A percentile compares a stretch with the other conserved stretches of the same genome.
Conservation (phyloP, 2,797 vertebrate species). For the Melanotaenia pygmaea region DNA sequence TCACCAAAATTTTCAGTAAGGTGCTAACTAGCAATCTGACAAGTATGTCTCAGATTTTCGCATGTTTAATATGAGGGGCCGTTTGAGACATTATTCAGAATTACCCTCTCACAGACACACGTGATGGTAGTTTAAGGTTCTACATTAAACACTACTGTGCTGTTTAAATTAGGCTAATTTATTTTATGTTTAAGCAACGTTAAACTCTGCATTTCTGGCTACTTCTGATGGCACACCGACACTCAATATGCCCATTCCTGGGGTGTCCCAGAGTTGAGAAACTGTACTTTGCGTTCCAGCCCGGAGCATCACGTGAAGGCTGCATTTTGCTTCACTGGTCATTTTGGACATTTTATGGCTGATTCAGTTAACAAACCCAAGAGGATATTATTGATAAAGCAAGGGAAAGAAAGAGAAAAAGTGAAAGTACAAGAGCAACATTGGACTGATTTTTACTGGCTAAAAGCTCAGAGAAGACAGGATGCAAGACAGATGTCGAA, state of each 20-base stretch:
- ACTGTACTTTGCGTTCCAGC: neutral
- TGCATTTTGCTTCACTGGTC: neutral
- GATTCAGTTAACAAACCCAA: too few relatives aligned
- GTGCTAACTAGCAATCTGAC: neutral
- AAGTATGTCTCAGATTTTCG: neutral
- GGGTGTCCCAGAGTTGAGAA: neutral
- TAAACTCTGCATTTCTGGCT: neutral
- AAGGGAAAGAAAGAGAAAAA: neutral
- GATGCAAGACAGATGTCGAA: neutral
- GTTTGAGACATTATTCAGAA: too few relatives aligned
- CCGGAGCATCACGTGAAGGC: neutral
- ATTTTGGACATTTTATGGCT: too few relatives aligned
- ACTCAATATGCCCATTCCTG: too few relatives aligned
- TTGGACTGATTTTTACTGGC: neutral
- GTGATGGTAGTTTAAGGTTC: too few relatives aligned
- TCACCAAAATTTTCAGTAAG: neutral
- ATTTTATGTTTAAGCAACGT: neutral
- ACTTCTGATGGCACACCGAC: neutral
- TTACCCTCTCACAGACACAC: too few relatives aligned
- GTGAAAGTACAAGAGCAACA: neutral
- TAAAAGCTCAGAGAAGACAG: neutral
- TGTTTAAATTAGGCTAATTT: neutral
- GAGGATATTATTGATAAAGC: neutral
- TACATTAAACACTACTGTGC: neutral
- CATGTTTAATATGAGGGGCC: too few relatives aligned